These are phyloP conservation scores for Phoebastria nigripes DNA, from an alignment of 2,797 vertebrate species.

Conservation along the genomic window DNA sequence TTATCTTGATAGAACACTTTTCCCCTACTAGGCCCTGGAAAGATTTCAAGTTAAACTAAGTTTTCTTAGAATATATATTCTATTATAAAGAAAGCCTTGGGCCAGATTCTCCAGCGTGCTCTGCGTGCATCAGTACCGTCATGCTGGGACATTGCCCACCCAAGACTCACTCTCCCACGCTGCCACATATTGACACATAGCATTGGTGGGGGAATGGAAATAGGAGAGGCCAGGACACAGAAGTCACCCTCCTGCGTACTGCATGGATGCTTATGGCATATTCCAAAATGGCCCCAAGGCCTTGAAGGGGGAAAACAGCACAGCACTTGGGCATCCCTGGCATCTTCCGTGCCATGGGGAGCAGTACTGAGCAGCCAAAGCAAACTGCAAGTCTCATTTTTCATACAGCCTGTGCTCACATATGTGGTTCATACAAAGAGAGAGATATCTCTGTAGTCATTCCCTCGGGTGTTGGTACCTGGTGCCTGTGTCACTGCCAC, in stretches of 20 bases:
- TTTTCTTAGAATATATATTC: neutral
- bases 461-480: constrained; percentile 87
- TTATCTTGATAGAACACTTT: neutral
- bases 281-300: neutral
- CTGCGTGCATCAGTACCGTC: neutral
- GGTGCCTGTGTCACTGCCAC: constrained; percentile 92
- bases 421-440: neutral
- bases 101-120: neutral
- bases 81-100: neutral
- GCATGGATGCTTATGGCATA: neutral
- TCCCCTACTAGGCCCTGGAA: neutral
- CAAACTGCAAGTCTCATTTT: neutral
- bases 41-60: neutral
- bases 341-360: neutral
- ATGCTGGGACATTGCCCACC: neutral
- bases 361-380: neutral
- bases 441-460: constrained; percentile 15
- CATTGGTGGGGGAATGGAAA: neutral
- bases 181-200: neutral
- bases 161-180: neutral
- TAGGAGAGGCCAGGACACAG: neutral
- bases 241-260: neutral
- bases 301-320: neutral
- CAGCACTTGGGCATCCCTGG: neutral
- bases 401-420: neutral